These are phyloP conservation scores for Catocala nupta DNA, from an alignment of 2,888 invertebrate species.

Conservation along the genomic window DNA sequence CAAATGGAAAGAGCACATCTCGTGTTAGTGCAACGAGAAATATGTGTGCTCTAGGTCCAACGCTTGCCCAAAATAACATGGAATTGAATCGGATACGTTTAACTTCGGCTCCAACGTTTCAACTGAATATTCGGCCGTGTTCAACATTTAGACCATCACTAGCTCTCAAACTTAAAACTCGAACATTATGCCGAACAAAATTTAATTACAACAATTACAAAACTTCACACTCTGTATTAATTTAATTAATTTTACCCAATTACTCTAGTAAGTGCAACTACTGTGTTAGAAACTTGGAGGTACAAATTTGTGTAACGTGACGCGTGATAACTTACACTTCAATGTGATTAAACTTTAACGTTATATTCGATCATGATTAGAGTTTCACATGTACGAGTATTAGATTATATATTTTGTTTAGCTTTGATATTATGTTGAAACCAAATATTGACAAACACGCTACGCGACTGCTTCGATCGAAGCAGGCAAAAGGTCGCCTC, in stretches of 20 bases:
- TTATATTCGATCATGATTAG: constrained; percentile 13
- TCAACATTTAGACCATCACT: too few species aligned
- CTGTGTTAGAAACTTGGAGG: constrained; percentile 18
- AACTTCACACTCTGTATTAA: constrained; percentile 25
- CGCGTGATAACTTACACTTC: not conserved
- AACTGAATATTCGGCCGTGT: too few species aligned
- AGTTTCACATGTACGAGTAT: not conserved
- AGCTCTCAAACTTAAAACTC: too few species aligned
- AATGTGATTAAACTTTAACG: constrained; percentile 8
- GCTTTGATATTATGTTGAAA: too few species aligned
- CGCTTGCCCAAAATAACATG: too few species aligned
- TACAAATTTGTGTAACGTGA: constrained; percentile 15
- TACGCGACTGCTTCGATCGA: too few species aligned
- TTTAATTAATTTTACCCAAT: constrained; percentile 39
- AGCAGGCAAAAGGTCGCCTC: too few species aligned
- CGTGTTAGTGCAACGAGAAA: too few species aligned
- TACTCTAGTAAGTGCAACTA: constrained; percentile 31
- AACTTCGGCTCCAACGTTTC: too few species aligned
- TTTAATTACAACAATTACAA: constrained; percentile 3
- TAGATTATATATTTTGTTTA: not conserved
- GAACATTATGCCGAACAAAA: not conserved
- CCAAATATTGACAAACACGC: not conserved
- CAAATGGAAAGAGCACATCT: too few species aligned
- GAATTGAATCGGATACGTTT: too few species aligned
- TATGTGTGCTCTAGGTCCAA: too few species aligned